Base-by-base conservation (phyloP, 2,888 invertebrate genomes). In the Onthophagus sagittarius region DNA sequence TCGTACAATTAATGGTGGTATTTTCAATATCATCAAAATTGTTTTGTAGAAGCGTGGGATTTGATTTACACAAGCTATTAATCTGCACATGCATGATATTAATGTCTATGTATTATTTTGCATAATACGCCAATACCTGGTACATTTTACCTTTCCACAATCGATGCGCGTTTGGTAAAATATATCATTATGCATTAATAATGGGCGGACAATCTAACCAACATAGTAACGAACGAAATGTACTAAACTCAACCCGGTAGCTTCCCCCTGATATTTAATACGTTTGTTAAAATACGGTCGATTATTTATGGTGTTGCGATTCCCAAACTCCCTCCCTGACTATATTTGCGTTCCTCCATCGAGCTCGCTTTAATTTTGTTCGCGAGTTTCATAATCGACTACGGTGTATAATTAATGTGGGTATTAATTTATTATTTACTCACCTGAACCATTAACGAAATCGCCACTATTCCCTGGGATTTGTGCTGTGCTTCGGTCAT, bases 401-500 rank as follows among this genome's bases (percentile, higher is more conserved):
- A 11, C 39, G 39, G 4, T 1, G 39, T 53, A 53, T 53, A 53
- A 53, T 53, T 53, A 53, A 53, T 53, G 11, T n/a, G 9, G 11
- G 64, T 15, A 64, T 64, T 64, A 64, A 62, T 15, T 74, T 64
- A 64, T 64, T 15, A 15, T 64, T 64, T 64, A 73, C 87, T 88
- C 85, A 97, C 96, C 91, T 97, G 96, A 75, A 98, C 93, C 93
- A 99, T 96, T 70, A 98, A 88, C 13, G 98, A 95, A 79, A 99
- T 94, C 23, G 94, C 98, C 14, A 98, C 95, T 78, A 99, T 92
- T 75, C 99, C 99, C 84, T 98, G 95, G n/a, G 98, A 96, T 85
- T 97, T 96, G 85, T 95, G 95, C 82, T 95, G 95, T 4, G 98
- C 98, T 85, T 97, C 96, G 32, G 96, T 94, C 93, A 97, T 95